Evolutionary conservation across 2,888 invertebrate species (phyloP), one percentile per base, ranked within the genome.

Genomic region (Imbricaverruca yamaguchii): DNA sequence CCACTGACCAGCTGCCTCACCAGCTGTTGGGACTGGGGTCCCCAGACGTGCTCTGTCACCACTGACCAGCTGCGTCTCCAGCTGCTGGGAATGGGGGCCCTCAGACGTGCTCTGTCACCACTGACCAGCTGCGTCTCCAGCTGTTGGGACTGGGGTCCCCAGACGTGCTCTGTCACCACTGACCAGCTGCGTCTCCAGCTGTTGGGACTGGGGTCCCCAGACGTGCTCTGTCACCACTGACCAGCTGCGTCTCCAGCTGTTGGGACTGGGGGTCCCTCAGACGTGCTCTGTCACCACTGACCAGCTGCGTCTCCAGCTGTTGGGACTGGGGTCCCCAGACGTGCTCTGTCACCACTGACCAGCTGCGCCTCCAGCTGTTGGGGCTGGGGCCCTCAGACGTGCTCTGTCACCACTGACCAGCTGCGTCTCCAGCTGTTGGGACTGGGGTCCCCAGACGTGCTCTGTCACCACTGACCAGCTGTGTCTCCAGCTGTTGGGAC

Each of bases 91-190:
- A n/a, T n/a, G n/a, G n/a, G n/a, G n/a, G n/a, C n/a, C n/a, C n/a
- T n/a, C n/a, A n/a, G n/a, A n/a, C n/a, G n/a, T 15, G 12, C 59
- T 0, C 59, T 59, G 12, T 13, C 10, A n/a, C 9, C 23, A 53
- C 74, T 74, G 53, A 74, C 74, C 74, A 74, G 74, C 74, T 23
- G 23, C 53, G 13, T 9, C 74, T 55, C 23, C 53, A 74, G 74
- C 53, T 74, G 12, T 9, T 12, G n/a, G n/a, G n/a, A n/a, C n/a
- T n/a, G n/a, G n/a, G n/a, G n/a, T n/a, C n/a, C n/a, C n/a, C n/a
- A n/a, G n/a, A n/a, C n/a, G n/a, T 15, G 12, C 59, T 0, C 59
- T 59, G 12, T 13, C 10, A n/a, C 9, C 23, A 53, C 74, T 74
- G 53, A 74, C 74, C 74, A 74, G 74, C 74, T 23, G 23, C 53